phyloP scores from a whole-genome alignment of 2,113 vertebrate species.

The Nanorana parkeri region DNA sequence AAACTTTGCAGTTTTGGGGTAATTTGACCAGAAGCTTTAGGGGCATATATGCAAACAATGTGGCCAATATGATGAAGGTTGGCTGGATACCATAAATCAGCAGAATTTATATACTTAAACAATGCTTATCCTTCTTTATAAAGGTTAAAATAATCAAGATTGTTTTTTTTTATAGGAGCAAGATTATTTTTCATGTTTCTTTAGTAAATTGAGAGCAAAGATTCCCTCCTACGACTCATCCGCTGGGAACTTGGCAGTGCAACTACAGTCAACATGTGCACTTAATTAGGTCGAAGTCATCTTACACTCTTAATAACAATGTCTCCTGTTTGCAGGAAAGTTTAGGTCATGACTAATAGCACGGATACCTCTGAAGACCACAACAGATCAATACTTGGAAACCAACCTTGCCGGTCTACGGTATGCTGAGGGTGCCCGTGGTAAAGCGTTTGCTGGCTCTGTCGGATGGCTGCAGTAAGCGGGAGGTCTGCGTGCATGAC shows the following conservation, averaged over 20 bases:
- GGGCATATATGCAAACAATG: no score
- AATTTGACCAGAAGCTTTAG: no score
- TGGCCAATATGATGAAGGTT: no score
- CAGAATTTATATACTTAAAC: no score
- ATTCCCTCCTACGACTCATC: neutral
- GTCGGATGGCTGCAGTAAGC: constrained; percentile 94
- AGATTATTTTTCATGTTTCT: neutral
- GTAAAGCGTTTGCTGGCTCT: constrained; percentile 98
- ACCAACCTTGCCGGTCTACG: constrained; percentile 89
- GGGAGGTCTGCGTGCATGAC: constrained; percentile 97
- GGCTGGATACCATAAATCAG: no score
- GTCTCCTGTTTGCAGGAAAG: constrained; percentile 4
- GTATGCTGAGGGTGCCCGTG: constrained; percentile 88
- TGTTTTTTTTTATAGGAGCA: no score
- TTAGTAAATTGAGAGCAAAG: neutral
- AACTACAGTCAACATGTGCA: constrained; percentile 9
- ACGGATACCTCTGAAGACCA: neutral
- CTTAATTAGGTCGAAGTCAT: neutral
- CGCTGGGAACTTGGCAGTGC: constrained; percentile 1
- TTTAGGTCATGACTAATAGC: neutral
- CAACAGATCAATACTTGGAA: constrained; percentile 5
- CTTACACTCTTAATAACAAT: constrained; percentile 1
- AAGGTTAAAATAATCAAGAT: no score
- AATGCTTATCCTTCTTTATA: no score
- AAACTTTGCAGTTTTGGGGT: no score